Conservation (phyloP, 2,113 vertebrate genomes). For the Esox niger region DNA sequence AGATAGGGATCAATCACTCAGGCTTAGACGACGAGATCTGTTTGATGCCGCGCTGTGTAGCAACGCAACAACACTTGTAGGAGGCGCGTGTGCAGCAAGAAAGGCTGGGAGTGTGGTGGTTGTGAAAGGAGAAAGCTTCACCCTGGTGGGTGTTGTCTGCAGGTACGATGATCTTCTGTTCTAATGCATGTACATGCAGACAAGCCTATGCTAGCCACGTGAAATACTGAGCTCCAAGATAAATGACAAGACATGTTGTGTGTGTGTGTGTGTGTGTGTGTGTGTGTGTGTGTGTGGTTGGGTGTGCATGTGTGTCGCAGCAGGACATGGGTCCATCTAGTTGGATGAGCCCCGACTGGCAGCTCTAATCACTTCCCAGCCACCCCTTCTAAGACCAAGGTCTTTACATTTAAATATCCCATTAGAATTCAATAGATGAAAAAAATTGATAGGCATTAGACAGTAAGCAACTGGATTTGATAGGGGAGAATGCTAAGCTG, state of each 20-base stretch:
- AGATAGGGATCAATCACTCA: neutral
- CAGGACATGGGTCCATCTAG: slow-evolving; percentile 9
- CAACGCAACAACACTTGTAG: neutral
- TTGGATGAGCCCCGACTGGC: slow-evolving; percentile 16
- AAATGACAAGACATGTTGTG: neutral
- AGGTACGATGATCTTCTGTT: neutral
- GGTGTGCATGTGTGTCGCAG: slow-evolving; percentile 8
- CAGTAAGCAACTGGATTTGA: slow-evolving; percentile 71
- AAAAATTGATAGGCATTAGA: slow-evolving; percentile 52
- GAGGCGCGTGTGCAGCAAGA: neutral
- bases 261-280: too few relatives aligned
- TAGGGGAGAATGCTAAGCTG: slow-evolving; percentile 50
- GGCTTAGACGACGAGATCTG: neutral
- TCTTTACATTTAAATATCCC: slow-evolving; percentile 43
- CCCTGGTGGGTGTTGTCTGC: neutral
- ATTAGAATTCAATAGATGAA: slow-evolving; percentile 42
- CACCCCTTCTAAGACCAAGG: slow-evolving; percentile 32
- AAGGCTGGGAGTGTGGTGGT: neutral
- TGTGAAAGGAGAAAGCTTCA: neutral
- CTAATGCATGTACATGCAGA: slow-evolving; percentile 2
- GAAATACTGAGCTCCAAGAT: neutral
- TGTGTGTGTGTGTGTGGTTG: neutral
- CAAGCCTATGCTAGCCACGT: neutral
- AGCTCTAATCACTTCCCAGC: slow-evolving; percentile 33
- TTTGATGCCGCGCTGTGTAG: neutral